Percentiles rank a stretch among this genome's conserved stretches.
These are phyloP conservation scores for Paedocypris sp. DNA, from an alignment of 2,113 vertebrate species.

Conservation along the genomic window DNA sequence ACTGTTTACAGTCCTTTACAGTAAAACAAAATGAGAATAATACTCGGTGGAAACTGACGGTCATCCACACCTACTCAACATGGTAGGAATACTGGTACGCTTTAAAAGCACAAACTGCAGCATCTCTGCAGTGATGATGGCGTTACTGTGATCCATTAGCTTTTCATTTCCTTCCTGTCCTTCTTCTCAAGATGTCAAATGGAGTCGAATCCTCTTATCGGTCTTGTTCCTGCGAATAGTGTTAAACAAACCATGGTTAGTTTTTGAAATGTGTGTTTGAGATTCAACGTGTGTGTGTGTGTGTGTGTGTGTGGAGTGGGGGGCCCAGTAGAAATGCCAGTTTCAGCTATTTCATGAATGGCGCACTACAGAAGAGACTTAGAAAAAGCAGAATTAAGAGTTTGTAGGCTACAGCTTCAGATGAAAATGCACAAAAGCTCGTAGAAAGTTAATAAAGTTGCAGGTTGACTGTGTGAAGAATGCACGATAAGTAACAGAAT, in stretches of 20 bases:
- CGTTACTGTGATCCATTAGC: constrained; percentile 20
- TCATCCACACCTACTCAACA: constrained; percentile 39
- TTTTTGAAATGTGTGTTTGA: constrained; percentile 21
- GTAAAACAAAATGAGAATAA: background rate
- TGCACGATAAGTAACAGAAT: background rate
- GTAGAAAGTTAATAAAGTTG: background rate
- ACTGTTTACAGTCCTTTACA: constrained; percentile 20
- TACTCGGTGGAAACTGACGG: constrained; percentile 1
- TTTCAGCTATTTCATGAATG: constrained; percentile 48
- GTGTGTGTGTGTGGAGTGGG: constrained; percentile 28
- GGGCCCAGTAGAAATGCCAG: constrained; percentile 36
- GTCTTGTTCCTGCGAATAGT: constrained; percentile 45
- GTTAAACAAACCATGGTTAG: constrained; percentile 43
- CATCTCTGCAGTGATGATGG: constrained; percentile 16
- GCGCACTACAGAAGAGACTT: constrained; percentile 37
- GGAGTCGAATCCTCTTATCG: constrained; percentile 38
- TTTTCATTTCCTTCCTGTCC: constrained; percentile 33
- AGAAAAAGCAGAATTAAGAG: constrained; percentile 23
- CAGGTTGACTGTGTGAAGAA: background rate
- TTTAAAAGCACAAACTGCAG: constrained; percentile 30
- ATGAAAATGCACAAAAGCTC: constrained; percentile 33
- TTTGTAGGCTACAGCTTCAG: constrained; percentile 4
- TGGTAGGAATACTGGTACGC: constrained; percentile 24
- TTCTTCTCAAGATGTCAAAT: constrained; percentile 27
- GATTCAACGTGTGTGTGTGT: too few relatives aligned